These are phyloP conservation scores for Julus scandinavius DNA, from an alignment of 2,888 invertebrate genomes.

Conservation along the genomic window DNA sequence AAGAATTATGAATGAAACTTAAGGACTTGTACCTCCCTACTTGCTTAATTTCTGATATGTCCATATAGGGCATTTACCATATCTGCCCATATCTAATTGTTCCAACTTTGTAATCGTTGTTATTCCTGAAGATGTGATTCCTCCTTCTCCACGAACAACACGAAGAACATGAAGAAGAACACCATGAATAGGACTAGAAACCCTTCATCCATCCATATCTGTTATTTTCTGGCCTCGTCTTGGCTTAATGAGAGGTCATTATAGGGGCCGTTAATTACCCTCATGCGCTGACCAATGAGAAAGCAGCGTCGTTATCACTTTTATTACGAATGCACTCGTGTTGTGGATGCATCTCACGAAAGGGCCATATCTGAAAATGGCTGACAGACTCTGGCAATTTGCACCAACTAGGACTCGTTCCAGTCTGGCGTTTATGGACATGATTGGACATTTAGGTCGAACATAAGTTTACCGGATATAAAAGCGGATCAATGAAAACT, in stretches of 20 bases:
- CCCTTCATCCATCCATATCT: too few relatives aligned
- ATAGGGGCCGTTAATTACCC: conserved; percentile 45
- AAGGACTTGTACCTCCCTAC: too few relatives aligned
- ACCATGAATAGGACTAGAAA: too few relatives aligned
- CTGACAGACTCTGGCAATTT: background rate
- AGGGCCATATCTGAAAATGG: background rate
- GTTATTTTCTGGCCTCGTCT: conserved; percentile 68
- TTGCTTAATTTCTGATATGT: too few relatives aligned
- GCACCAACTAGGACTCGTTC: background rate
- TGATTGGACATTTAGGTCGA: conserved; percentile 25
- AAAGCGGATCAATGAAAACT: background rate
- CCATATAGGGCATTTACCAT: too few relatives aligned
- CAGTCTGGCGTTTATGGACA: conserved; percentile 17
- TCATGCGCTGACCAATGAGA: background rate
- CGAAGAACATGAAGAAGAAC: too few relatives aligned
- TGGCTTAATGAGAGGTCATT: background rate
- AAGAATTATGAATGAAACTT: too few relatives aligned
- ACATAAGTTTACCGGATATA: conserved; percentile 9
- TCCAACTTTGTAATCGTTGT: too few relatives aligned
- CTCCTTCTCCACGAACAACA: too few relatives aligned
- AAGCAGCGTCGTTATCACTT: background rate
- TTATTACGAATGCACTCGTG: background rate
- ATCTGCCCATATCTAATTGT: too few relatives aligned
- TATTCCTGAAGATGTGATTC: too few relatives aligned
- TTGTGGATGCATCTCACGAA: background rate